Conservation (phyloP, 1,140 invertebrate species). For the Zaprionus tsacasi region DNA sequence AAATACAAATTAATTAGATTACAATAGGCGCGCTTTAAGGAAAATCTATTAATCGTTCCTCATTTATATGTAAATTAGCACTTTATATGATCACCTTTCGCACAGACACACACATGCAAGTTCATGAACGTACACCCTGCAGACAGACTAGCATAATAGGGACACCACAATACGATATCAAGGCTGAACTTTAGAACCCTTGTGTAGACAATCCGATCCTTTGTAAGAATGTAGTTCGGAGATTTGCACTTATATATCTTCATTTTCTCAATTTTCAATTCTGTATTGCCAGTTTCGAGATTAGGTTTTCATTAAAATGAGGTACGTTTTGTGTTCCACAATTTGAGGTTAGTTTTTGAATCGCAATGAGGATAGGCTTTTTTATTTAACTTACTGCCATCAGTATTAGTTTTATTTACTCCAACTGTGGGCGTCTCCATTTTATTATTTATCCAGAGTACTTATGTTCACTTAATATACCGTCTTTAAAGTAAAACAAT, state of each 20-base stretch:
- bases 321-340: not conserved
- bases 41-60: not conserved
- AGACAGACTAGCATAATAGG: not conserved
- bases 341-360: not conserved
- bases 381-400: slow-evolving; percentile 58
- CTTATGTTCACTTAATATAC: not conserved
- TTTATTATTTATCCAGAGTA: not conserved
- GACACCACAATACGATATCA: not conserved
- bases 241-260: not conserved
- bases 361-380: not conserved
- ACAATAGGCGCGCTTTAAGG: not conserved
- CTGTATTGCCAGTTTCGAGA: not conserved
- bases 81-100: not conserved
- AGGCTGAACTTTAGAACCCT: not conserved
- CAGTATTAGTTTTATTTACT: slow-evolving; percentile 43
- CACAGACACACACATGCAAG: not conserved
- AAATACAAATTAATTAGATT: not conserved
- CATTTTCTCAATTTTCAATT: not conserved
- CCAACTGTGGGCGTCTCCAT: slow-evolving; percentile 54
- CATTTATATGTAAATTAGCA: not conserved
- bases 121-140: not conserved
- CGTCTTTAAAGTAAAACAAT: not conserved
- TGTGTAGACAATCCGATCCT: no score
- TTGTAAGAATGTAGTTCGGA: no score
- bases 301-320: not conserved